Evolutionary conservation across 2,888 invertebrate species (phyloP).

Genomic region (Pyrrhia umbra): DNA sequence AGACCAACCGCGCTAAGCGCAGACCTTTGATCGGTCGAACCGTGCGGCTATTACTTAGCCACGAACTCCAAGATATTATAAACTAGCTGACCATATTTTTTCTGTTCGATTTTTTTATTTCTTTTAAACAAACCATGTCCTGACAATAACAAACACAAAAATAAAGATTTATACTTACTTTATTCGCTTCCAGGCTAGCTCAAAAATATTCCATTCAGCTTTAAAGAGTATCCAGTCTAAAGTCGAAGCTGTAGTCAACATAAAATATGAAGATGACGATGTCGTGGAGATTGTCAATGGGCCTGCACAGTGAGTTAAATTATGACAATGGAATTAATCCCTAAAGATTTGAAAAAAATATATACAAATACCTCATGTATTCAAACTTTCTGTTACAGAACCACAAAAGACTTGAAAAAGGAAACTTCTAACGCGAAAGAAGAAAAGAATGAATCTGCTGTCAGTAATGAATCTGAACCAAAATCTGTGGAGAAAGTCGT

Average conservation of each 20-base stretch:
- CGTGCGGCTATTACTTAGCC: too few species aligned
- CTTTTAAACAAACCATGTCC: too few species aligned
- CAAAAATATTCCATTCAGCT: slow-evolving; percentile 92
- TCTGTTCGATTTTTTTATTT: too few species aligned
- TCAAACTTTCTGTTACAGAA: slow-evolving; percentile 33
- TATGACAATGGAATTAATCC: background rate
- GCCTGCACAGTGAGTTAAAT: slow-evolving; percentile 75
- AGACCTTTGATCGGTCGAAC: too few species aligned
- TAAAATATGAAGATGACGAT: slow-evolving; percentile 88
- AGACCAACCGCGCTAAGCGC: too few species aligned
- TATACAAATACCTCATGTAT: background rate
- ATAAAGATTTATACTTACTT: background rate
- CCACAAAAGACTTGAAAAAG: slow-evolving; percentile 46
- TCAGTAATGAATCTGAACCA: slow-evolving; percentile 37
- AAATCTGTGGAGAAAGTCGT: slow-evolving; percentile 18
- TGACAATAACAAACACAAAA: too few species aligned
- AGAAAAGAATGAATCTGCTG: slow-evolving; percentile 78
- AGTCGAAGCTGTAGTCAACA: slow-evolving; percentile 90
- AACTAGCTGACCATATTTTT: too few species aligned
- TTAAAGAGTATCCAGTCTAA: slow-evolving; percentile 91
- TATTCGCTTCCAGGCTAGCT: slow-evolving; percentile 89
- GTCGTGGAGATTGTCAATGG: slow-evolving; percentile 86
- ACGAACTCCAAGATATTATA: too few species aligned
- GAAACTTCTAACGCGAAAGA: slow-evolving; percentile 63
- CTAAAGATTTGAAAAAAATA: background rate